phyloP scores from a whole-genome alignment of 2,888 invertebrate species.

The Conops quadrifasciatus region DNA sequence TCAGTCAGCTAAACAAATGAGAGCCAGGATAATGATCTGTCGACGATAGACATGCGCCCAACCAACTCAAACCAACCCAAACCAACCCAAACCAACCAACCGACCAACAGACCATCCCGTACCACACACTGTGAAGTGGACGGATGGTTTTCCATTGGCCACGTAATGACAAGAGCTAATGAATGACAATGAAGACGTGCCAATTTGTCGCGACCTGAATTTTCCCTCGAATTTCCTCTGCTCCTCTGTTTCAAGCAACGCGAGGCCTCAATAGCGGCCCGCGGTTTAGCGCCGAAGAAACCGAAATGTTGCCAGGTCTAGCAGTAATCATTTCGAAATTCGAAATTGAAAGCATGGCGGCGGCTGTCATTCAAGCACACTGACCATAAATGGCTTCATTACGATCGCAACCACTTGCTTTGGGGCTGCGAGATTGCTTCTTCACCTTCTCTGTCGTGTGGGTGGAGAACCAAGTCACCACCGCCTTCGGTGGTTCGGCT shows the following conservation, averaged over 20 bases:
- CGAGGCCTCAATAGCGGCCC: neutral
- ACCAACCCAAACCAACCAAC: too few species aligned
- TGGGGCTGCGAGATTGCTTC: neutral
- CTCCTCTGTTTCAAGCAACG: neutral
- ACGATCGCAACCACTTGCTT: constrained; percentile 12
- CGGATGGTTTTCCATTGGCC: neutral
- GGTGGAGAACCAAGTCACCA: neutral
- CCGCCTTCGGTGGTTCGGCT: neutral
- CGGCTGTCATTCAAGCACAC: constrained; percentile 16
- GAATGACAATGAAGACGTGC: constrained; percentile 23
- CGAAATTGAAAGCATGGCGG: constrained; percentile 19
- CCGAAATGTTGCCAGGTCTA: neutral
- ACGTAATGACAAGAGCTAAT: neutral
- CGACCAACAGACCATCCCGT: neutral
- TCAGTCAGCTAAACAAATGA: too few species aligned
- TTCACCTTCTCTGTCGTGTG: too few species aligned
- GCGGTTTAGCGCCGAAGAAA: neutral
- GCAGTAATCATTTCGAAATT: neutral
- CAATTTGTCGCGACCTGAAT: constrained; percentile 18
- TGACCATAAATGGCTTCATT: constrained; percentile 37
- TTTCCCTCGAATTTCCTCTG: neutral
- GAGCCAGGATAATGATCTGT: too few species aligned
- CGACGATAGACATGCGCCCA: too few species aligned
- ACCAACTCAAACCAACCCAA: too few species aligned
- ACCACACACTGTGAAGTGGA: neutral